phyloP scores from a whole-genome alignment of 2,888 invertebrate species.

The Tanytarsus gracilentus region DNA sequence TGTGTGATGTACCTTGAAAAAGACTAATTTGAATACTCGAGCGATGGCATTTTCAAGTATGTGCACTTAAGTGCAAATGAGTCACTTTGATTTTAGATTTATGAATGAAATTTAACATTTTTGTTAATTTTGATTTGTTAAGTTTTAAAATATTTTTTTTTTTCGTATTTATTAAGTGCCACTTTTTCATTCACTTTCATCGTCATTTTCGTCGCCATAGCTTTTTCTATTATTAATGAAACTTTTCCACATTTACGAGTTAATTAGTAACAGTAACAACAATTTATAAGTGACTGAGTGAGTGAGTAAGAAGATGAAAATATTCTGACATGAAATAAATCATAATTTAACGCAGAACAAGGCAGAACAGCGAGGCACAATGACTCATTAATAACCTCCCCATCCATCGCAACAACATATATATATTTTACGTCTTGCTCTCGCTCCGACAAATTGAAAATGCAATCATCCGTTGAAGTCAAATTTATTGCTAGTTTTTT shows the following conservation, averaged over 20 bases:
- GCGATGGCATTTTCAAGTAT: too few species aligned
- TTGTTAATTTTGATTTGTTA: too few species aligned
- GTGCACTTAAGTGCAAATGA: too few species aligned
- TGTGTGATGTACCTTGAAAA: too few species aligned
- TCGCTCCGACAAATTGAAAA: slow-evolving; percentile 1
- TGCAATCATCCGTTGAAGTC: not conserved
- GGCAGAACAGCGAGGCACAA: too few species aligned
- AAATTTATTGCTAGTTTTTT: not conserved
- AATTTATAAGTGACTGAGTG: not conserved
- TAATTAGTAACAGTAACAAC: slow-evolving; percentile 10
- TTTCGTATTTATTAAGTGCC: not conserved
- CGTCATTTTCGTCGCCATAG: too few species aligned
- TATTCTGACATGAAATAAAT: not conserved
- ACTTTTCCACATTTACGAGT: slow-evolving; percentile 15
- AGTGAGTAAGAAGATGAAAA: not conserved
- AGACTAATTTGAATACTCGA: too few species aligned
- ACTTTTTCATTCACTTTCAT: not conserved
- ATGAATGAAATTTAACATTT: too few species aligned
- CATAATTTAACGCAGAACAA: slow-evolving; percentile 4
- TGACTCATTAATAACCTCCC: not conserved
- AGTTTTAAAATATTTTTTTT: not conserved
- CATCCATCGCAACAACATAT: not conserved
- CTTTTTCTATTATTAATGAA: too few species aligned
- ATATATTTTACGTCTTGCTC: not conserved
- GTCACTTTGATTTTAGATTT: too few species aligned